These are phyloP conservation scores for Volucella inanis DNA, from an alignment of 2,888 invertebrate genomes.

Conservation along the genomic window DNA sequence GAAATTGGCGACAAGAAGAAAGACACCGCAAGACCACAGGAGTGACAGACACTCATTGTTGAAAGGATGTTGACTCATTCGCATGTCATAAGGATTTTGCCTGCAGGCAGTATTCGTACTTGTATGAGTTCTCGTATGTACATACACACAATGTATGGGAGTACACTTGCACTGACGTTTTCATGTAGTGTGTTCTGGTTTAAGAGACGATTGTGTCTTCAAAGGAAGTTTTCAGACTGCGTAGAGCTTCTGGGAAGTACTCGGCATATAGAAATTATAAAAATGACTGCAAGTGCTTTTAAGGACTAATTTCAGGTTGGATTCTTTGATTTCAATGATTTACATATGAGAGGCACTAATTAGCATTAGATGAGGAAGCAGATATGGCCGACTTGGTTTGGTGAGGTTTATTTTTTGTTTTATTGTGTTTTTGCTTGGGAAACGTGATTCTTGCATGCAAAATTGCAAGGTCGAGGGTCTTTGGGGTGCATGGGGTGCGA, in stretches of 20 bases:
- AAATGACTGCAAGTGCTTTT: conserved; percentile 42
- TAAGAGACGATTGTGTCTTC: conserved; percentile 11
- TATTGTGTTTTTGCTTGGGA: no score
- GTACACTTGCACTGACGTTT: conserved; percentile 16
- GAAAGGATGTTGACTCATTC: conserved; percentile 42
- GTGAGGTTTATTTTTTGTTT: no score
- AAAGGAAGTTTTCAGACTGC: conserved; percentile 29
- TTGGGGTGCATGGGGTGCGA: no score
- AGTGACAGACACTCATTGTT: conserved; percentile 16
- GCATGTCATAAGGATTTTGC: conserved; percentile 32
- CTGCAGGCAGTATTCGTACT: conserved; percentile 12
- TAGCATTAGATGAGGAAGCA: conserved; percentile 7
- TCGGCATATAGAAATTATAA: conserved; percentile 30
- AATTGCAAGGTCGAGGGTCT: no score
- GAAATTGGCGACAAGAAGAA: conserved; percentile 26
- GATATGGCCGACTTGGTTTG: not conserved
- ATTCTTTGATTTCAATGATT: conserved; percentile 52
- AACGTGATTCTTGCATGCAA: no score
- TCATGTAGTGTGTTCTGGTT: conserved; percentile 17
- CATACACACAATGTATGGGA: conserved; percentile 51
- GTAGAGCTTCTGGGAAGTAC: conserved; percentile 38
- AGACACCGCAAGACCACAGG: conserved; percentile 20
- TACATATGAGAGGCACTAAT: conserved; percentile 32
- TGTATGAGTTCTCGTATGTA: not conserved
- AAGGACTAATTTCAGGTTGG: conserved; percentile 36